phyloP scores from a whole-genome alignment of 2,113 vertebrate genomes.

The Zootoca vivipara region DNA sequence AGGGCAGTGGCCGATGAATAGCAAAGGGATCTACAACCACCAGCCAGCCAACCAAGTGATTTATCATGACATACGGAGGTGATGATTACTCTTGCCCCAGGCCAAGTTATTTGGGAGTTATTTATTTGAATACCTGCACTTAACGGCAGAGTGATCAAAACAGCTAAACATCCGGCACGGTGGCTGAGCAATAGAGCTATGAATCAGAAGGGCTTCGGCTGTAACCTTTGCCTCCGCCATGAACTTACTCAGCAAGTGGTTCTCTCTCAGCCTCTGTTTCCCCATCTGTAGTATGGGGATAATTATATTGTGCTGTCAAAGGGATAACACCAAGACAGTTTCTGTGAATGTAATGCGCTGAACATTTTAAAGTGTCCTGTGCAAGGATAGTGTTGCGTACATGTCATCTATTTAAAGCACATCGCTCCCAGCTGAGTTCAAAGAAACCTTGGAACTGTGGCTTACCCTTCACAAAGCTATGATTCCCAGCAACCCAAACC shows the following conservation, averaged over 20 bases:
- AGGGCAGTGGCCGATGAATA: slow-evolving; percentile 28
- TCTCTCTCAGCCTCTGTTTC: background rate
- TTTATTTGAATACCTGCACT: background rate
- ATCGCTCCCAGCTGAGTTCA: too few relatives aligned
- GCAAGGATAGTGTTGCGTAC: too few relatives aligned
- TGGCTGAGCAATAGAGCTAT: background rate
- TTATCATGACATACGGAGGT: slow-evolving; percentile 2
- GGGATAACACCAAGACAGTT: background rate
- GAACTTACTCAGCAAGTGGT: background rate
- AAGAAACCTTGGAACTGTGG: too few relatives aligned
- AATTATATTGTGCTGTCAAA: background rate
- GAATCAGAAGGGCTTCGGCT: too few relatives aligned
- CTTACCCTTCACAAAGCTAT: too few relatives aligned
- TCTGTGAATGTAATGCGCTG: background rate
- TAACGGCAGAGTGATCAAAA: background rate
- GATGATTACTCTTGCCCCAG: background rate
- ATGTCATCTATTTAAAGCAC: too few relatives aligned
- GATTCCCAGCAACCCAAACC: too few relatives aligned
- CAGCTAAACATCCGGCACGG: background rate
- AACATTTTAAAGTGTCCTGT: background rate
- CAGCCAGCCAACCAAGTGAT: slow-evolving; percentile 19
- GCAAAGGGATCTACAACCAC: slow-evolving; percentile 18
- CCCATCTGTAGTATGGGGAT: background rate
- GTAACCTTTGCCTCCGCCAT: background rate
- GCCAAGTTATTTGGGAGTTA: background rate